Base-by-base conservation (phyloP, 2,888 invertebrate species). In the Synanthedon andrenaeformis region DNA sequence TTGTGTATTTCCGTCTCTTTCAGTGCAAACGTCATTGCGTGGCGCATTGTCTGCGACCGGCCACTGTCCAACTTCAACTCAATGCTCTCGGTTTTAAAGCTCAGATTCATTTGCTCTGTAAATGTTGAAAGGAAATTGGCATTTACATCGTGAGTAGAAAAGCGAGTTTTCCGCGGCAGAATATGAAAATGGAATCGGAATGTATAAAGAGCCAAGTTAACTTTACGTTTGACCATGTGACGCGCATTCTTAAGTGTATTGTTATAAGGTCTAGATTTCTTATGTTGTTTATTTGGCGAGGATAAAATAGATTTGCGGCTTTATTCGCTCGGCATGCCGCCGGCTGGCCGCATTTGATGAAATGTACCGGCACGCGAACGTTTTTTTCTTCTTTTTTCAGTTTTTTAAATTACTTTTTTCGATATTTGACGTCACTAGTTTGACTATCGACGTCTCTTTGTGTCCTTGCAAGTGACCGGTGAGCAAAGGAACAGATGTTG, bases 131-230 rank as follows among this genome's bases (percentile, higher is more conserved):
- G 84, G 79, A 86, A 86, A 84, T 85, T 84, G 84, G 83, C 79
- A 81, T 84, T 84, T 84, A 85, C 78, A 77, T 70, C 79, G 70
- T 73, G 76, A 81, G 83, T 70, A 76, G 86, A 84, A 82, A 85
- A 86, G 84, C 77, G 71, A 83, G 82, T 84, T 84, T 86, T 77
- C 84, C 80, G 69, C 79, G 73, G 83, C 86, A 84, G 70, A 76
- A 72, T 81, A 77, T 65, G 77, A 79, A 84, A 85, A 83, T 81
- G 69, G 70, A 72, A 76, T 79, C 73, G 70, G 77, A 79, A 75
- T 72, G 73, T 69, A 69, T 69, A 69, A 61, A 57, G 58, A 61
- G 56, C 79, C 62, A 69, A 63, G 63, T 71, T 74, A 64, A 55
- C 59, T 62, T 58, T 72, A 65, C 70, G 41, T 62, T 52, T 52